Evolutionary conservation across 2,888 invertebrate species (phyloP), one percentile per base, ranked within the genome.

Genomic region (Synanthedon andrenaeformis): DNA sequence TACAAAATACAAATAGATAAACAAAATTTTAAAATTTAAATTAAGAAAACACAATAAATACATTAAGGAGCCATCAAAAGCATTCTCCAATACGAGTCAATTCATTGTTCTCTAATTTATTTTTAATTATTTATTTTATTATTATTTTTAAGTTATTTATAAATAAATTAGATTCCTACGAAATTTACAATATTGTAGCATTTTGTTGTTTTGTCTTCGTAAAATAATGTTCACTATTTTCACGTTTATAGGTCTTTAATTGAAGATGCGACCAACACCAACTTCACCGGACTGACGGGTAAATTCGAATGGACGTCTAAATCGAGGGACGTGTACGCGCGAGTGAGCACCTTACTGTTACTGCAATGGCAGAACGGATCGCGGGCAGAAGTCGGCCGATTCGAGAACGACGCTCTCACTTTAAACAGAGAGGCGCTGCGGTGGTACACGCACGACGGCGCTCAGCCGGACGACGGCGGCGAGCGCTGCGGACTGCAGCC

Each of bases 361-460:
- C 92, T 93, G 0, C 90, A 91, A 66, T 93, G 95, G 58, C 93
- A 93, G 70, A 59, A 66, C 55, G 62, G 59, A 5, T 10, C 53
- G 54, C 55, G 61, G 92, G 94, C 10, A 90, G 88, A 69, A 87
- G 91, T 70, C 80, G 91, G 71, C 90, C 92, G 92, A 91, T 92
- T 41, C 91, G 89, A 0, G 60, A 93, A 92, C 72, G 92, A 93
- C 0, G 93, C 93, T 93, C 94, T 95, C 63, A 76, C 92, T 35
- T 93, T 95, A 0, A 81, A 89, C 3, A 93, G 92, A 92, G 79
- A 91, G 1, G 83, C 88, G 28, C 81, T 52, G 78, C 90, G 58
- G 12, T 95, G 95, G 96, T 78, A 91, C 50, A 91, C 91, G 0
- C 62, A 77, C 0, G 89, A 90, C 63, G 90, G 90, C 2, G 69